These are phyloP conservation scores for Tachystola acroxantha DNA, from an alignment of 2,888 invertebrate genomes.

Conservation along the genomic window DNA sequence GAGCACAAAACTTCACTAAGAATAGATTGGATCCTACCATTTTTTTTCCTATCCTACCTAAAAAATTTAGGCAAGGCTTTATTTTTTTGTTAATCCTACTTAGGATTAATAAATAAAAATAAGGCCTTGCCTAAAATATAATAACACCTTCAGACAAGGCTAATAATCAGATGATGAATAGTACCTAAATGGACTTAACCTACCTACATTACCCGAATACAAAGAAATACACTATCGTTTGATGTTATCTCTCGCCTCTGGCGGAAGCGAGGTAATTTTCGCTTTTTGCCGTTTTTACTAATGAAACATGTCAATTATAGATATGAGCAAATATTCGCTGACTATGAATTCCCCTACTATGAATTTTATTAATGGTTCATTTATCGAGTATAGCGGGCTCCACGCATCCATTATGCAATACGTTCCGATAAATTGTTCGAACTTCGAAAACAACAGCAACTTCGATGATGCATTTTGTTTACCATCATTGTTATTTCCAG, in stretches of 20 bases:
- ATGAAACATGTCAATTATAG: slow-evolving; percentile 23
- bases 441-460: background rate
- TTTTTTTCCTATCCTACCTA: too few relatives aligned
- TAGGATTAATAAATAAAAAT: too few relatives aligned
- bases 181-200: too few relatives aligned
- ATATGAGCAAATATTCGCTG: slow-evolving; percentile 18
- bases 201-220: background rate
- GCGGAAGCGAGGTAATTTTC: slow-evolving; percentile 6
- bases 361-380: slow-evolving; percentile 18
- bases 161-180: background rate
- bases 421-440: slow-evolving; percentile 8
- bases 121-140: too few relatives aligned
- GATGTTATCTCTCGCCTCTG: background rate
- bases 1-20: too few relatives aligned
- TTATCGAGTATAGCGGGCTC: slow-evolving; percentile 16
- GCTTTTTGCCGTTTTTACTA: slow-evolving; percentile 15
- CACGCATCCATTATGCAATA: slow-evolving; percentile 6
- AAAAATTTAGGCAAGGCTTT: too few relatives aligned
- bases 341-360: slow-evolving; percentile 13
- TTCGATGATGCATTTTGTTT: slow-evolving; percentile 7
- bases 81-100: too few relatives aligned
- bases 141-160: background rate
- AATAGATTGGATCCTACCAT: too few relatives aligned
- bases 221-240: background rate
- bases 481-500: background rate